Evolutionary conservation across 2,888 invertebrate species (phyloP).

Genomic region (Cheilosia pagana): DNA sequence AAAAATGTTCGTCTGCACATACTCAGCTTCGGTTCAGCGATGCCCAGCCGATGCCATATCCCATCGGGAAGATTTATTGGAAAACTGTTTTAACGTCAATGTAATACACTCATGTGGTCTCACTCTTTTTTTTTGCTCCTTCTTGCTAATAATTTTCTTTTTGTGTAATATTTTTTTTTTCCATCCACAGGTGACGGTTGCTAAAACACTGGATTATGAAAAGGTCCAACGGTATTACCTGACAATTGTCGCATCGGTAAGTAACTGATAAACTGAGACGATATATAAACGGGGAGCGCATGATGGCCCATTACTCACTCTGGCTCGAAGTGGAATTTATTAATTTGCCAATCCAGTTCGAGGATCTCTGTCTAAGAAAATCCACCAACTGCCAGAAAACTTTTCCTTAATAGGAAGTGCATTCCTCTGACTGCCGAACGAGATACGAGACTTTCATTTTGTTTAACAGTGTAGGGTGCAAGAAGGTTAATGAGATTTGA

Average conservation of each 20-base stretch:
- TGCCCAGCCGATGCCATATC: constrained; percentile 49
- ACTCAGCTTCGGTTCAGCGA: constrained; percentile 11
- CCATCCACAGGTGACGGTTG: constrained; percentile 88
- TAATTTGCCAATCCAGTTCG: constrained; percentile 66
- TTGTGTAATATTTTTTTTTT: constrained; percentile 29
- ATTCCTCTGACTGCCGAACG: constrained; percentile 44
- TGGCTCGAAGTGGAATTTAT: constrained; percentile 60
- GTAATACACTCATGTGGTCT: constrained; percentile 70
- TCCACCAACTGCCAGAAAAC: constrained; percentile 18
- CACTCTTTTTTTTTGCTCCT: constrained; percentile 36
- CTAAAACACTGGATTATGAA: constrained; percentile 94
- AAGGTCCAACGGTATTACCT: constrained; percentile 93
- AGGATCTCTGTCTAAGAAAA: constrained; percentile 52
- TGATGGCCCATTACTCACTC: constrained; percentile 51
- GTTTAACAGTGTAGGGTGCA: constrained; percentile 44
- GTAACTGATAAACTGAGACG: constrained; percentile 80
- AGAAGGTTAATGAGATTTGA: background rate
- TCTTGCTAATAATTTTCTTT: constrained; percentile 17
- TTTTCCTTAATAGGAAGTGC: constrained; percentile 64
- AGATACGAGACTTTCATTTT: constrained; percentile 48
- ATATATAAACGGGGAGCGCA: constrained; percentile 26
- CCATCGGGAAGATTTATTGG: constrained; percentile 69
- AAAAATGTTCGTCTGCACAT: constrained; percentile 50
- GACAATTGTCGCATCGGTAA: constrained; percentile 94
- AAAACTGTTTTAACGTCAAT: constrained; percentile 56